Percentiles rank a stretch among this genome's conserved stretches.
Conservation (phyloP, 2,797 vertebrate species). For the Sciurus vulgaris region DNA sequence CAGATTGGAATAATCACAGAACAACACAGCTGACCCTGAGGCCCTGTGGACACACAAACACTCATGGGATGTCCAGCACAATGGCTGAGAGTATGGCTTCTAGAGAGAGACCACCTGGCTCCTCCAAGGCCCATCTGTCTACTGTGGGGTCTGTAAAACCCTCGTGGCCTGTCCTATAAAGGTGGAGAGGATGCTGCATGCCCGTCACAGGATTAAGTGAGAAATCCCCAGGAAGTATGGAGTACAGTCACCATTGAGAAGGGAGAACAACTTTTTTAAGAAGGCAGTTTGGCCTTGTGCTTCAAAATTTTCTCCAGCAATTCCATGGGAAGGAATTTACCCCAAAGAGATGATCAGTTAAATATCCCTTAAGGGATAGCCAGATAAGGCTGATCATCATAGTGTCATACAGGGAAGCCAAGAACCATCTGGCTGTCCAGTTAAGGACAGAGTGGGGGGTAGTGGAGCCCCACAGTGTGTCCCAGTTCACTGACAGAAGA, state of each 20-base stretch:
- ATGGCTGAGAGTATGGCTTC: background rate
- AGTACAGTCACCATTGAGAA: background rate
- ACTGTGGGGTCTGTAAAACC: background rate
- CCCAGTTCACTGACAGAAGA: background rate
- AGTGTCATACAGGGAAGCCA: rapidly evolving
- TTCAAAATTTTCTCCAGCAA: background rate
- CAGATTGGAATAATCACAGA: background rate
- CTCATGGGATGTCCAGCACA: background rate
- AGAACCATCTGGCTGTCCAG: background rate
- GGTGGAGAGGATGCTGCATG: background rate
- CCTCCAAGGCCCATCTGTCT: background rate
- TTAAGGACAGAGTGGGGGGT: rapidly evolving
- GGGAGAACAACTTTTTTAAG: background rate
- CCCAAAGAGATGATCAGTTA: background rate
- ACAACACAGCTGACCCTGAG: background rate
- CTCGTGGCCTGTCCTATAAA: background rate
- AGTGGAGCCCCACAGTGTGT: background rate
- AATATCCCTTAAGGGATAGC: background rate
- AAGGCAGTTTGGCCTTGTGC: background rate
- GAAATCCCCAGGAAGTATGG: background rate
- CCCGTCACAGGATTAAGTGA: background rate
- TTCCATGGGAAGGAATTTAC: background rate
- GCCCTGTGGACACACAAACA: background rate
- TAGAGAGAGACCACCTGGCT: background rate
- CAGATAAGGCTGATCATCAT: background rate